Base-by-base conservation (phyloP, 2,888 invertebrate genomes). In the Frankliniella fusca region DNA sequence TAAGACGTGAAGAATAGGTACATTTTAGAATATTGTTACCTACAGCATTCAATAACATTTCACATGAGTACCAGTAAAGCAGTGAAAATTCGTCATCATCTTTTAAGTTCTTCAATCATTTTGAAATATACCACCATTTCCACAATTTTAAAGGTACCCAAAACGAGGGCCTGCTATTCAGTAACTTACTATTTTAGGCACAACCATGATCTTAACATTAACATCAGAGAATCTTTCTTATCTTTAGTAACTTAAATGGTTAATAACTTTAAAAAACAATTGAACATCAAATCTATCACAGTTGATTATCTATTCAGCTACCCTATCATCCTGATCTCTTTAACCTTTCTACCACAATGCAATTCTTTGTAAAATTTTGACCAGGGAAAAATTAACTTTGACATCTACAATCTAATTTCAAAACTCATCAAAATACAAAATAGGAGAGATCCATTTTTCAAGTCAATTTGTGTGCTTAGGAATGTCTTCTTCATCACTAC, bases 261-360 rank as follows among this genome's bases (percentile, higher is more conserved):
- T 76, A 76, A 54, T 54, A 5, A 7, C 15, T 54, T 54, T 20
- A 3, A 38, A 3, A 38, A 38, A 76, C 70, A 76, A 76, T 76
- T 27, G 70, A 76, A 76, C 70, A 76, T 9, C 27, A 76, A 76
- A 76, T 76, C 70, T 76, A 76, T 76, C 70, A 76, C 70, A 76
- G 70, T 76, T 76, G 27, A 27, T 76, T 76, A 76, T 76, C 70
- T 76, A 76, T n/a, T 76, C 27, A 27, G 70, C 70, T 76, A 76
- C 12, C 27, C 70, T 27, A 27, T 38, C 38, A 3, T 38, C 38
- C 38, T 38, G 38, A 38, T 38, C 38, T 38, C 38, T 38, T 38
- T 2, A 2, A 38, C 2, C 38, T 38, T 5, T 38, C 38, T 38
- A 38, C 38, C 38, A 38, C 3, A 38, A 38, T 38, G 38, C 38